Conservation (phyloP, 2,113 vertebrate genomes). For the Myotis yumanensis region DNA sequence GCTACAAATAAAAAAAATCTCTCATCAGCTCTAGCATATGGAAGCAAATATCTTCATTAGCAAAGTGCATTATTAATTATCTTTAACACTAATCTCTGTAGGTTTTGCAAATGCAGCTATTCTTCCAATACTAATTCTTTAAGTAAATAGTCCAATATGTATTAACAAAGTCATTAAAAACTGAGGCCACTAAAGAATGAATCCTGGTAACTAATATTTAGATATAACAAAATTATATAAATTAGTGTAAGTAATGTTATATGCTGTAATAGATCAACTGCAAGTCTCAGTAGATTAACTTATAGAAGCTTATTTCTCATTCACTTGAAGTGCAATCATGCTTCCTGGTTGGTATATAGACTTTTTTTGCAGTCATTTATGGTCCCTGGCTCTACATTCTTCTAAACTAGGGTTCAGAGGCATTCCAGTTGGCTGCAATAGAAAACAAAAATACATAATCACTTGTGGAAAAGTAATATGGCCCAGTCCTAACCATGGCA, state of each 20-base stretch:
- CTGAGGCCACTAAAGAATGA: background rate
- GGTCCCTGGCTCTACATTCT: background rate
- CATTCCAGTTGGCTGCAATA: background rate
- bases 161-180: background rate
- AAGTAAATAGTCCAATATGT: background rate
- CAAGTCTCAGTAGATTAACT: background rate
- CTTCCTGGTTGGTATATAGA: background rate
- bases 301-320: background rate
- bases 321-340: background rate
- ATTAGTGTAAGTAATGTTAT: background rate
- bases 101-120: background rate
- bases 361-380: background rate
- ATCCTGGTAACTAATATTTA: background rate
- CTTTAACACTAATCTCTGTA: background rate
- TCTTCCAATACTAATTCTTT: background rate
- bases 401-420: background rate
- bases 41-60: background rate
- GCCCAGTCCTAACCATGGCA: background rate
- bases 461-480: background rate
- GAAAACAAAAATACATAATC: background rate
- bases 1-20: conserved; percentile 2
- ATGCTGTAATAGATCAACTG: background rate
- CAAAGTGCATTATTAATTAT: background rate
- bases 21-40: background rate
- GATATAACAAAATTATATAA: background rate